Base-by-base conservation (phyloP, 1,140 invertebrate genomes). In the Neelides sp. region DNA sequence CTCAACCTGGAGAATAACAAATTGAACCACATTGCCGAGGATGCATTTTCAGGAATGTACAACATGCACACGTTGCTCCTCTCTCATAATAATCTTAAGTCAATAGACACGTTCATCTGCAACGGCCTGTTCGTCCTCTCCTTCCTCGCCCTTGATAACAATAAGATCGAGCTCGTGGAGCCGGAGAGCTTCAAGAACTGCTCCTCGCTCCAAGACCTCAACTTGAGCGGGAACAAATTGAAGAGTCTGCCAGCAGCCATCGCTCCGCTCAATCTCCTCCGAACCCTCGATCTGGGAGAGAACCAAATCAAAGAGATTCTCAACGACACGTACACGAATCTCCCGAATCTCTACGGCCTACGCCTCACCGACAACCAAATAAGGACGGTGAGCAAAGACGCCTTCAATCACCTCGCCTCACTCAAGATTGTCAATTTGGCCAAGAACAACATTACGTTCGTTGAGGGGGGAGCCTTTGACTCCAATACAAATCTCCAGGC, bases 391-490 rank as follows among this genome's bases (percentile, higher is more conserved):
- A 77, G 77, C 5, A 83, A 82, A 66, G 83, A 83, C 1, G 78
- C 85, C 5, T 90, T 92, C 65, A 79, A 80, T 62, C 80, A 82
- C 65, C 78, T 91, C 75, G 76, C 77, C 27, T 78, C 83, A 3
- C 69, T 94, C 24, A 85, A 86, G 69, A 87, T 89, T 57, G 70
- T 93, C 20, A 91, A 92, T 69, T 72, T 93, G 45, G 86, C 87
- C 13, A 73, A 82, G 47, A 93, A 93, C 68, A 82, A 83, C 64
- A 82, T 94, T 48, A 78, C 83, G 60, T 75, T 75, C 63, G 80
- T 93, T n/a, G 83, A 91, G 65, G 73, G 80, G 1, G 85, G 85
- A 19, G 77, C 82, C 13, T 88, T 94, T 64, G 84, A 91, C 62
- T 75, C 76, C 50, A 89, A 90, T 61, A 70, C 76, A 10, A 84